Evolutionary conservation across 1,140 invertebrate genomes (phyloP), one percentile per base, ranked within the genome.

Genomic region (Sycobia sp.): DNA sequence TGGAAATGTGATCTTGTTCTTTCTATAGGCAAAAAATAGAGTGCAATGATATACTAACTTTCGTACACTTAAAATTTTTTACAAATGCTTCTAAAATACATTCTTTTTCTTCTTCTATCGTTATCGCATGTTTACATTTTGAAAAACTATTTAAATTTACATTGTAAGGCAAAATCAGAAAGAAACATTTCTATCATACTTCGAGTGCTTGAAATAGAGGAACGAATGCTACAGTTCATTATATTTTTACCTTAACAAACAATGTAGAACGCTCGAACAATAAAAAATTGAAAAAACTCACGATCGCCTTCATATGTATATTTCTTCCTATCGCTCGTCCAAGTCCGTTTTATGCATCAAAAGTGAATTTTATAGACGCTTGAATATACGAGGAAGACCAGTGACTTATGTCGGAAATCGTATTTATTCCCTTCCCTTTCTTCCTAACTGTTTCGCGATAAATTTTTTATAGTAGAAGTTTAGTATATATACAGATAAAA

Each of bases 351-450:
- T 23, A 27, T 22, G 39, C 16, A 16, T 62, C n/a, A 34, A 55
- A 7, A 16, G 29, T 49, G 41, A 62, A 56, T 55, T 62, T 49
- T 34, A 8, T 53, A 18, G n/a, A 53, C 34, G 29, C 39, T 47
- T 49, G 18, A 62, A 62, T 54, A 10, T 25, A 54, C 27, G 18
- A 62, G 60, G 60, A 62, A 62, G 60, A 62, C 60, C 60, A 56
- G 43, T 55, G 13, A 49, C 10, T 54, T 49, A 38, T 56, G 34
- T 44, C 34, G 25, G 34, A 49, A 55, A 62, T 62, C 20, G 13
- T 20, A 55, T 44, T 46, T 3, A n/a, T 54, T 38, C 32, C 29
- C 22, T 13, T 38, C 32, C 29, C 22, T 13, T 22, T 51, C 47
- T 44, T 54, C 51, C 51, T 38, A 36, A 38, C 11, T 54, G 29